Conservation (phyloP, 1,140 invertebrate species). For the Apis cerana region DNA sequence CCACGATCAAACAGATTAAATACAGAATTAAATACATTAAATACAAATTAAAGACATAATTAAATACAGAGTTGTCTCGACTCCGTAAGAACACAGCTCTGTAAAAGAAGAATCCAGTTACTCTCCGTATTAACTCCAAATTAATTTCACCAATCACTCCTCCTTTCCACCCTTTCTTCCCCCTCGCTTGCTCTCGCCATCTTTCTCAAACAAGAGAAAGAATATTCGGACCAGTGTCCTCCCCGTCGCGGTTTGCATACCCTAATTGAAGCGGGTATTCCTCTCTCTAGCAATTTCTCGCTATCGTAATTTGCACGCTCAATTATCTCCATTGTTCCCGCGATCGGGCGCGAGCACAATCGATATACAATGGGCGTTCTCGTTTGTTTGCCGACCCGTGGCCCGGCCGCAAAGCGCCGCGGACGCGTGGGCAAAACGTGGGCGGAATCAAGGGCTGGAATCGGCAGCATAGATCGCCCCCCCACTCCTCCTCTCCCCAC, state of each 20-base stretch:
- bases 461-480: constrained; percentile 54
- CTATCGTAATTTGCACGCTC: constrained; percentile 60
- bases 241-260: neutral
- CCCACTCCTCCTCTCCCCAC: neutral
- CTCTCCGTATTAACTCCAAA: too few species aligned
- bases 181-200: constrained; percentile 11
- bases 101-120: too few species aligned
- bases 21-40: too few species aligned
- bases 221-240: neutral
- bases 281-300: constrained; percentile 22
- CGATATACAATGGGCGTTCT: constrained; percentile 64
- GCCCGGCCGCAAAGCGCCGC: constrained; percentile 51
- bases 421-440: constrained; percentile 45
- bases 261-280: constrained; percentile 14
- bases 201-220: neutral
- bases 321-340: constrained; percentile 63
- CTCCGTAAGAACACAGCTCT: too few species aligned
- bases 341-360: constrained; percentile 62
- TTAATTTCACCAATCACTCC: too few species aligned
- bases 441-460: constrained; percentile 51
- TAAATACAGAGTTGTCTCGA: too few species aligned
- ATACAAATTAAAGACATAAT: too few species aligned
- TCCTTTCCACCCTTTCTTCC: neutral
- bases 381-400: constrained; percentile 62
- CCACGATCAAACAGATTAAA: too few species aligned